Evolutionary conservation across 2,888 invertebrate species (phyloP).

Genomic region (Leptopterna dolabrata): DNA sequence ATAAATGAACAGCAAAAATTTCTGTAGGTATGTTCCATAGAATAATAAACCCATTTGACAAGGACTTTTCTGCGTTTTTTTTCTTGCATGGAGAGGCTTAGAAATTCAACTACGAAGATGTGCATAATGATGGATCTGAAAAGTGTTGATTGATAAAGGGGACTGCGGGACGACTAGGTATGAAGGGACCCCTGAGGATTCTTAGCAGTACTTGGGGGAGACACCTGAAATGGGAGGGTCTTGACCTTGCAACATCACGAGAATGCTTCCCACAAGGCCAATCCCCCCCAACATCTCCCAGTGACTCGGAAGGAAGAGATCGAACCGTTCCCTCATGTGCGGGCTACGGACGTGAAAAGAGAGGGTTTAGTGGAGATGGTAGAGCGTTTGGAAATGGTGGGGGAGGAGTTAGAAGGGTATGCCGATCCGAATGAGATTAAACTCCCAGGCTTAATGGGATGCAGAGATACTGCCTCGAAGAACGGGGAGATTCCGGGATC

Average conservation of each 20-base stretch:
- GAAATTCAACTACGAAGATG: no score
- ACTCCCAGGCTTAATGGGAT: constrained; percentile 33
- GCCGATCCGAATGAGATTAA: constrained; percentile 38
- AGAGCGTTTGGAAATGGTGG: background rate
- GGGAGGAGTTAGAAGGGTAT: background rate
- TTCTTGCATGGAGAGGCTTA: no score
- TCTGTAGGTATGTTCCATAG: no score
- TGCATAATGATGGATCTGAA: no score
- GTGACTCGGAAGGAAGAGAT: background rate
- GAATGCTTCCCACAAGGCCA: background rate
- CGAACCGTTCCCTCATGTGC: background rate
- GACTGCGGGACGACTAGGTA: no score
- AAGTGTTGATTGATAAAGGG: no score
- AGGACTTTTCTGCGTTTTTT: no score
- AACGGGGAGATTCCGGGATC: background rate
- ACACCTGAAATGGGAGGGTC: background rate
- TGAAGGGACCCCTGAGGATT: background rate
- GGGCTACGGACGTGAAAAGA: background rate
- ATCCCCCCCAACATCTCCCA: background rate
- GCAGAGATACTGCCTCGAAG: background rate
- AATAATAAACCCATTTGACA: no score
- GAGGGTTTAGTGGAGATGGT: background rate
- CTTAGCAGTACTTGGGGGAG: background rate
- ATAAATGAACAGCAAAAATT: no score
- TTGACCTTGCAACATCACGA: constrained; percentile 11